Evolutionary conservation across 1,140 invertebrate species (phyloP).

Genomic region (Drosophila guanche): DNA sequence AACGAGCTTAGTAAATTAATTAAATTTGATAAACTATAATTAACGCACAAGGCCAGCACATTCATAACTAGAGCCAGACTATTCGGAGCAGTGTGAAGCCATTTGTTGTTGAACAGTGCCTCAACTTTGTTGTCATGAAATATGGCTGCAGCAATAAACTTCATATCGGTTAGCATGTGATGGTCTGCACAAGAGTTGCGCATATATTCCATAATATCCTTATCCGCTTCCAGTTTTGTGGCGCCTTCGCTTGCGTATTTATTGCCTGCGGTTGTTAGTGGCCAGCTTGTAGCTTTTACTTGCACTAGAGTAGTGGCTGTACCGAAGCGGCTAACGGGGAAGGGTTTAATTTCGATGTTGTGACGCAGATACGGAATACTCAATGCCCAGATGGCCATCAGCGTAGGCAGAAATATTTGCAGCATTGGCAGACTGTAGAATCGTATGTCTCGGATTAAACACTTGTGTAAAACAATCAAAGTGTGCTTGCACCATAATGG

Average conservation of each 20-base stretch:
- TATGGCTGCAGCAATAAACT: conserved; percentile 22
- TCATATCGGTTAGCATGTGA: conserved; percentile 11
- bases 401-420: not conserved
- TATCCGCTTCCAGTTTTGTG: not conserved
- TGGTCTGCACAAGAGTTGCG: not conserved
- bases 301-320: conserved; percentile 1
- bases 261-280: conserved; percentile 7
- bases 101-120: conserved; percentile 32
- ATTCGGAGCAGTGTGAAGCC: conserved; percentile 27
- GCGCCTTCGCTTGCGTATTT: conserved; percentile 4
- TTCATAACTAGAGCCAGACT: conserved; percentile 43
- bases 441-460: not conserved
- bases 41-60: conserved; percentile 49
- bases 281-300: not conserved
- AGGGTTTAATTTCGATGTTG: no score
- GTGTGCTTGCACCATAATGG: not conserved
- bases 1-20: not conserved
- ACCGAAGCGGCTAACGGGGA: no score
- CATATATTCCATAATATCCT: conserved; percentile 10
- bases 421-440: not conserved
- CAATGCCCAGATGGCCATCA: conserved; percentile 5
- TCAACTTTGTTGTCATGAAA: conserved; percentile 19
- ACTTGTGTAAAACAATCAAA: not conserved
- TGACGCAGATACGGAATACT: not conserved
- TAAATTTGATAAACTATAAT: not conserved